Base-by-base conservation (phyloP, 2,888 invertebrate genomes). In the Acanthoscelides obtectus region DNA sequence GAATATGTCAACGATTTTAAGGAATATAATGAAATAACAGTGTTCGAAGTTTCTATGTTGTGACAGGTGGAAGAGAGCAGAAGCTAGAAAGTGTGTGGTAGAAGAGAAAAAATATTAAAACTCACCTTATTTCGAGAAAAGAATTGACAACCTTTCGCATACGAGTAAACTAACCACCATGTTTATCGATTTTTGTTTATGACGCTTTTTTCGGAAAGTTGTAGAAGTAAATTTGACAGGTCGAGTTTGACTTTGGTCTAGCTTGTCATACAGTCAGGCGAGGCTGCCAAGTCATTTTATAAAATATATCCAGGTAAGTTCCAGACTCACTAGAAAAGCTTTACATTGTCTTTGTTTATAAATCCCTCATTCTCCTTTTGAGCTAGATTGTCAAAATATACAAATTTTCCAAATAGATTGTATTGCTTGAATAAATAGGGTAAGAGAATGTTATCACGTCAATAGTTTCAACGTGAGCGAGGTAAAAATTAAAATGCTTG, bases 141-240 rank as follows among this genome's bases (percentile, higher is more conserved):
- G 81, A 81, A 79, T 76, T 75, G 79, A 77, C 79, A 80, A 79
- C 73, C 77, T 76, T 78, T 80, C 79, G 77, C 77, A 79, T 79
- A 81, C 80, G 79, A 77, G 81, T 78, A 81, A 81, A 80, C 77
- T 78, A 79, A 82, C 82, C 83, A 84, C 84, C 84, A 84, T 84
- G 80, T 84, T 83, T 84, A 84, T 84, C 81, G 83, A 84, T 84
- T 84, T 83, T 82, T 80, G 79, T 81, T 81, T 80, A 80, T 74
- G 71, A 74, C 67, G 75, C 45, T 45, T 45, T 45, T 45, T 25
- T 45, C 5, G 12, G 45, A 45, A 45, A 12, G 74, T 72, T 73
- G 72, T 70, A 72, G 74, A 45, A 45, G 45, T 17, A 45, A 4
- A 12, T 45, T 45, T 45, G 45, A 45, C 45, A 45, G 45, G 12